Evolutionary conservation across 2,888 invertebrate species (phyloP).

Genomic region (Pammene aurita): DNA sequence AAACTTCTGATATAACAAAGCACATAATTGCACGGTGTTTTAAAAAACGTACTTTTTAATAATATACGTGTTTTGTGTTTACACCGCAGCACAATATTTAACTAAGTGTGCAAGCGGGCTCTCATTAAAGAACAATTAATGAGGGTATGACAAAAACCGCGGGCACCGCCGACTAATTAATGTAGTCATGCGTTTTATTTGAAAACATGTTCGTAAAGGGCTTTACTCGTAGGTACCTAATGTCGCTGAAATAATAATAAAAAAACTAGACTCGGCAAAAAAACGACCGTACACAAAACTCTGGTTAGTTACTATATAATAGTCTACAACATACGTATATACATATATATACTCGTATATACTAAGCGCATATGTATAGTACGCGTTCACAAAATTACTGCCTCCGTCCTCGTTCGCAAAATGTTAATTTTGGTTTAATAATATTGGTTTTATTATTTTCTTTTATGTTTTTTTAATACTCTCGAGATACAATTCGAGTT

Average conservation of each 20-base stretch:
- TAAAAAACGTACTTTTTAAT: not conserved
- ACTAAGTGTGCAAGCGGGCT: conserved; percentile 43
- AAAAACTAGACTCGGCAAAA: not conserved
- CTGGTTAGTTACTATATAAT: no score
- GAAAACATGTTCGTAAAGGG: conserved; percentile 39
- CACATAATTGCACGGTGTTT: not conserved
- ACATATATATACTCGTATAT: no score
- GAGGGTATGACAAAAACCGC: conserved; percentile 57
- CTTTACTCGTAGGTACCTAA: not conserved
- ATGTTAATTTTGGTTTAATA: no score
- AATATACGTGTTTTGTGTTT: conserved; percentile 23
- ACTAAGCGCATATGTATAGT: no score
- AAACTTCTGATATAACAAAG: conserved; percentile 1
- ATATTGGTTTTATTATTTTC: no score
- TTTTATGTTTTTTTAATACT: no score
- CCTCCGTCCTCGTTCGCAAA: no score
- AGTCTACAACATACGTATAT: no score
- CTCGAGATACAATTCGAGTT: no score
- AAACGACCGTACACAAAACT: no score
- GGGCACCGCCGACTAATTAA: conserved; percentile 52
- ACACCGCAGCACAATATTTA: conserved; percentile 24
- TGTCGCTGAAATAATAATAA: conserved; percentile 6
- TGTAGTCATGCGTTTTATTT: conserved; percentile 54
- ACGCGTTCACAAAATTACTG: no score
- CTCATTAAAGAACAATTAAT: conserved; percentile 66